These are phyloP conservation scores for Lanius collurio DNA, from an alignment of 2,113 vertebrate species.

Conservation along the genomic window DNA sequence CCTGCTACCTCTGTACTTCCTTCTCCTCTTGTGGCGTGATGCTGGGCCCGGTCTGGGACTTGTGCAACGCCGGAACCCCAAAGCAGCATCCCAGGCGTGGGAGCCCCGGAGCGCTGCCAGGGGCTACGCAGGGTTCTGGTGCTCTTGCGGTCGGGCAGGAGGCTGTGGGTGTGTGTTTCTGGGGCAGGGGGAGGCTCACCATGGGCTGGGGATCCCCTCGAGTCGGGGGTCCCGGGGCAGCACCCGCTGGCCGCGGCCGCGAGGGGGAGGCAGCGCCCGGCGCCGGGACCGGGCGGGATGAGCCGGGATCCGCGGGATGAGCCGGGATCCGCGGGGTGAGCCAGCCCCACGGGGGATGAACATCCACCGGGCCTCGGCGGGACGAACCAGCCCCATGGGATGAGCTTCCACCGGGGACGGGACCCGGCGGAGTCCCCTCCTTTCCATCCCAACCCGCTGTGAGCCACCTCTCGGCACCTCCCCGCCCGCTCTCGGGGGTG, in stretches of 20 bases:
- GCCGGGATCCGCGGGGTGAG: neutral
- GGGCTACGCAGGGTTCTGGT: neutral
- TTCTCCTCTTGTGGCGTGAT: neutral
- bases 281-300: neutral
- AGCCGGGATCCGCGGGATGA: neutral
- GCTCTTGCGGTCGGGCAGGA: neutral
- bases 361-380: too few relatives aligned
- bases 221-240: neutral
- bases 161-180: neutral
- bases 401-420: neutral
- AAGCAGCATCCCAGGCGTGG: neutral
- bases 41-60: neutral
- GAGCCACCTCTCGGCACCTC: too few relatives aligned
- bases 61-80: too few relatives aligned
- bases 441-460: neutral
- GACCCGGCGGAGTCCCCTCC: too few relatives aligned
- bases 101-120: neutral
- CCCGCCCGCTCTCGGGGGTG: too few relatives aligned
- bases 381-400: neutral
- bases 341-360: too few relatives aligned
- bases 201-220: neutral
- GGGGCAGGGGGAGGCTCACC: neutral
- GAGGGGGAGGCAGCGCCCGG: slow-evolving; percentile 6
- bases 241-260: neutral
- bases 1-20: neutral